Base-by-base conservation (phyloP, 2,797 vertebrate genomes). In the Heteromormyrus szaboi region DNA sequence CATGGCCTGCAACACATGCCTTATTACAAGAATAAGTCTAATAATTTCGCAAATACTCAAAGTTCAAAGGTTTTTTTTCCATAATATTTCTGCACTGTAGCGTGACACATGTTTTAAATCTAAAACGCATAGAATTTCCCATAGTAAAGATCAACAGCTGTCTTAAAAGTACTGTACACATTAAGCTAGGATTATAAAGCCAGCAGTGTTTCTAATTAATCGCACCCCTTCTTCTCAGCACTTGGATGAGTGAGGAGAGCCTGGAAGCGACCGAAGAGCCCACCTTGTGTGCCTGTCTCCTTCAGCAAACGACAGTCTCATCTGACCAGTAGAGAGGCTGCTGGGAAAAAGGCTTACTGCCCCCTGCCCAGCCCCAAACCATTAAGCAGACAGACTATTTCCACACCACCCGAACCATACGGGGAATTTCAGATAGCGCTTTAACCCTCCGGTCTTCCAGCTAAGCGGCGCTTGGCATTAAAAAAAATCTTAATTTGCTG, bases 31-130 rank as follows among this genome's bases (percentile, higher is more conserved):
- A 85, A 83, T 37, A 44, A 50, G 50, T 54, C 76, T 72, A 51
- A 14, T 84, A 86, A 76, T 87, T 88, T 86, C 88, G 81, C 65
- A 54, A 86, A 86, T 22, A 87, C 33, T 37, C 29, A 62, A 65
- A 59, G 51, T 59, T 56, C 25, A 86, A 56, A 86, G 51, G 85
- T 0, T 85, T 87, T 86, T 50, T 88, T 54, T 56, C 79, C 53
- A 88, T 88, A 53, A 90, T 54, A 72, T 41, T 51, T 51, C 85
- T 85, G 72, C 56, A 83, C 87, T 87, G 56, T 87, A 88, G 88
- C 91, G 89, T 88, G 89, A 90, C 86, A 95, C 94, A 92, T 95
- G 95, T 94, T 95, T 96, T 90, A 93, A 89, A 95, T 96, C 94
- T 90, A 93, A 93, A 91, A 93, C 91, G 89, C 92, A 94, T 93